Conservation (phyloP, 2,113 vertebrate genomes). For the Physeter macrocephalus region DNA sequence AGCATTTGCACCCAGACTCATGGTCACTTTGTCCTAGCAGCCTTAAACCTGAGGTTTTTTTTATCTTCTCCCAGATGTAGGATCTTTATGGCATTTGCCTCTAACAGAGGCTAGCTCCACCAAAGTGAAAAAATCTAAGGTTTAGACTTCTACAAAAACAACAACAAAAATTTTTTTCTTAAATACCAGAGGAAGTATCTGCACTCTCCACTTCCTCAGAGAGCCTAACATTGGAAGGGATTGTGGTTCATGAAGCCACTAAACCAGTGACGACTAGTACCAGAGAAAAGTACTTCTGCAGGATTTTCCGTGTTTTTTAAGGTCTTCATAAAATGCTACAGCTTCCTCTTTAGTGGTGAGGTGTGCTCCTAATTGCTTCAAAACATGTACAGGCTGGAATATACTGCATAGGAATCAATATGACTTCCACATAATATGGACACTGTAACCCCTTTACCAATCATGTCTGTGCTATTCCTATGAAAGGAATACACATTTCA, state of each 20-base stretch:
- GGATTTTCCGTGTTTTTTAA: background rate
- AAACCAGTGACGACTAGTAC: background rate
- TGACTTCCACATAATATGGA: background rate
- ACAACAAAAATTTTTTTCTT: background rate
- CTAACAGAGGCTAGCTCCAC: background rate
- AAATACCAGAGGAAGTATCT: background rate
- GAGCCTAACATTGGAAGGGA: background rate
- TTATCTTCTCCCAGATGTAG: background rate
- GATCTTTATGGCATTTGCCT: background rate
- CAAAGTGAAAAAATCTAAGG: background rate
- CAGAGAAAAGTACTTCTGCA: background rate
- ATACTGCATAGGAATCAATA: background rate
- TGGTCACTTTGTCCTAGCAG: background rate
- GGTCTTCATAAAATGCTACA: background rate
- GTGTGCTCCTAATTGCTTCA: background rate
- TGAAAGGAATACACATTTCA: background rate
- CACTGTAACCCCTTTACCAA: background rate
- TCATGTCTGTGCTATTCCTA: background rate
- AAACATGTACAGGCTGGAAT: background rate
- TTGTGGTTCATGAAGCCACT: background rate
- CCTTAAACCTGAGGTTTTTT: background rate
- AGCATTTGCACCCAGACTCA: background rate
- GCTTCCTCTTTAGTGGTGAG: background rate
- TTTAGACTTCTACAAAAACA: slow-evolving; percentile 15
- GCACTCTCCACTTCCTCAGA: background rate